Conservation (phyloP, 1,140 invertebrate genomes). For the Diprion similis region DNA sequence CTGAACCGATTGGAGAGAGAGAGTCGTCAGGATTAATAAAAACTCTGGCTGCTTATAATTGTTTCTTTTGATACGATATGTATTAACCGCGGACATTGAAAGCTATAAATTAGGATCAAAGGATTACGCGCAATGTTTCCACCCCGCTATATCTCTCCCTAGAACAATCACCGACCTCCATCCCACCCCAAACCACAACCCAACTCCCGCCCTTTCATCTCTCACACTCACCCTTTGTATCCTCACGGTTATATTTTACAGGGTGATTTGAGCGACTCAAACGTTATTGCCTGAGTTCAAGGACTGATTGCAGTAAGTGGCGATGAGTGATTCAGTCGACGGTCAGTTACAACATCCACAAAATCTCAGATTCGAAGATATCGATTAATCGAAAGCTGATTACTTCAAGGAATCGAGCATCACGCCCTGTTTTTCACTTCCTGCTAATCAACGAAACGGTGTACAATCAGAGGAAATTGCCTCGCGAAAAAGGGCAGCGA, state of each 20-base stretch:
- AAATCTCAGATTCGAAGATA: background rate
- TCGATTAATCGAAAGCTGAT: background rate
- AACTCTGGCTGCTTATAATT: no score
- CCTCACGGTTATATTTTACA: background rate
- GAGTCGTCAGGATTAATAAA: no score
- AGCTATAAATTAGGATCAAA: slow-evolving; percentile 16
- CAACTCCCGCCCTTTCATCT: background rate
- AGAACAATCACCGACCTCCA: background rate
- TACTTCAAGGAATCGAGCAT: background rate
- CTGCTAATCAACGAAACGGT: no score
- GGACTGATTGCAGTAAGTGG: no score
- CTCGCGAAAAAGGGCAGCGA: no score
- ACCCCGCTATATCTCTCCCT: background rate
- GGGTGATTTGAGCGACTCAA: background rate
- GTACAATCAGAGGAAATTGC: no score
- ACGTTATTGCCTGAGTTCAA: background rate
- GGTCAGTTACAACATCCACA: background rate
- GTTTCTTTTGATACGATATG: background rate
- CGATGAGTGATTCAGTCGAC: no score
- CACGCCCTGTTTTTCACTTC: no score
- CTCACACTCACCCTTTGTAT: background rate
- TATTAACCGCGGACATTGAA: background rate
- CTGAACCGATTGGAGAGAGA: no score
- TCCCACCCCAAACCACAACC: background rate
- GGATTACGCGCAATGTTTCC: background rate